These are phyloP conservation scores for Steatocranus sp. DNA, from an alignment of 2,797 vertebrate genomes.

Conservation along the genomic window DNA sequence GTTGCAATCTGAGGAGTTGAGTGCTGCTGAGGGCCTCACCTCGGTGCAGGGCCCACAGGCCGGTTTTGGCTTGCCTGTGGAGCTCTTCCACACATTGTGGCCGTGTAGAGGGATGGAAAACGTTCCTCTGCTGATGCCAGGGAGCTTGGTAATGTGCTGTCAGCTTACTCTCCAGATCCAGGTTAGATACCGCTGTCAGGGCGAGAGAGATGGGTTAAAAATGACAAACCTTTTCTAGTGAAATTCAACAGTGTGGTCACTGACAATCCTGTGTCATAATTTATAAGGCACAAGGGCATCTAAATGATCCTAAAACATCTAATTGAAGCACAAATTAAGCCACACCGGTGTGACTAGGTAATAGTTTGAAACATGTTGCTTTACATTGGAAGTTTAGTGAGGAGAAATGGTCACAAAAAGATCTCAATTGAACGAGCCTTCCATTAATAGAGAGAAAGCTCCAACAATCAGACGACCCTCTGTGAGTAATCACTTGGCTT, in stretches of 20 bases:
- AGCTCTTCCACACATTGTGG: slow-evolving; percentile 90
- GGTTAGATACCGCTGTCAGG: slow-evolving; percentile 87
- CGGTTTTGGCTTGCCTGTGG: slow-evolving; percentile 85
- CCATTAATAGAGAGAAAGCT: neutral
- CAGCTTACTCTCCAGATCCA: slow-evolving; percentile 95
- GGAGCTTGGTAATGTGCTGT: slow-evolving; percentile 83
- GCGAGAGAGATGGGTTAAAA: neutral
- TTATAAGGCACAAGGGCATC: neutral
- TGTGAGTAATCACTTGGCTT: neutral
- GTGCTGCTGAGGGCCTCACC: slow-evolving; percentile 66
- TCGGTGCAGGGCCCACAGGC: slow-evolving; percentile 80
- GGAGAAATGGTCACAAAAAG: neutral
- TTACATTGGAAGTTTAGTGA: neutral
- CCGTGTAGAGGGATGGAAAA: slow-evolving; percentile 84
- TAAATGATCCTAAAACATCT: neutral
- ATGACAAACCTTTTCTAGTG: neutral
- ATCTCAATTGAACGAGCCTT: neutral
- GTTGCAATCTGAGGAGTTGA: neutral
- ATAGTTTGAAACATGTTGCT: neutral
- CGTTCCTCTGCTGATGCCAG: slow-evolving; percentile 90
- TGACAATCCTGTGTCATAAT: neutral
- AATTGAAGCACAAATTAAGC: neutral
- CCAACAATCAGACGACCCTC: neutral
- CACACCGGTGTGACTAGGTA: rapidly evolving
- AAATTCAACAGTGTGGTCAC: neutral